These are phyloP conservation scores for Elysia chlorotica DNA, from an alignment of 1,140 invertebrate species.

Conservation along the genomic window DNA sequence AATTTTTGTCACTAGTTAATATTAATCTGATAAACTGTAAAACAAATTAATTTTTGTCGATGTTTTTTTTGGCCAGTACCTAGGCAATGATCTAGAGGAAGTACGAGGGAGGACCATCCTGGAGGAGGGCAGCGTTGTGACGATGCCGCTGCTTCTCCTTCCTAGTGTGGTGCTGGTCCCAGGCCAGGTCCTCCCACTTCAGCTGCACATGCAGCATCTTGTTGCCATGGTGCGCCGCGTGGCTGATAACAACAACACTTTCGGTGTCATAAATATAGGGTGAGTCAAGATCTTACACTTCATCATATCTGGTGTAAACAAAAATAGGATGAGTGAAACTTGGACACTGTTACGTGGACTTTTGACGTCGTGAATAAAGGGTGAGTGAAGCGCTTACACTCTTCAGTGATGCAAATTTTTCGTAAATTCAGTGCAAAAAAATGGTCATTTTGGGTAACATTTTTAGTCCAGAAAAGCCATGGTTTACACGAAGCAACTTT, in stretches of 20 bases:
- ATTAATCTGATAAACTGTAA: not conserved
- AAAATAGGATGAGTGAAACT: no score
- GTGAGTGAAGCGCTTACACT: no score
- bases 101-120: constrained; percentile 69
- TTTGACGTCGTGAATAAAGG: no score
- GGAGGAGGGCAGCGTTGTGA: constrained; percentile 64
- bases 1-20: not conserved
- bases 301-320: no score
- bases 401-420: no score
- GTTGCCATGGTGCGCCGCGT: constrained; percentile 68
- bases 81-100: constrained; percentile 71
- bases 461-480: no score
- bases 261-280: constrained; percentile 69
- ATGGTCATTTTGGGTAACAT: no score
- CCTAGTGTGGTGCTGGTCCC: constrained; percentile 72
- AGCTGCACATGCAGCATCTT: constrained; percentile 66
- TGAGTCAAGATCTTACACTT: no score
- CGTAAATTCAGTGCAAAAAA: no score
- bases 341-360: no score
- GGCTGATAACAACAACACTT: constrained; percentile 68
- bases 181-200: constrained; percentile 75
- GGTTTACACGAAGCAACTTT: no score
- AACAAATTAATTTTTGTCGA: not conserved
- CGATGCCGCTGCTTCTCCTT: constrained; percentile 68
- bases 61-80: constrained; percentile 64